phyloP scores from a whole-genome alignment of 2,888 invertebrate species.

The Hesperia comma region DNA sequence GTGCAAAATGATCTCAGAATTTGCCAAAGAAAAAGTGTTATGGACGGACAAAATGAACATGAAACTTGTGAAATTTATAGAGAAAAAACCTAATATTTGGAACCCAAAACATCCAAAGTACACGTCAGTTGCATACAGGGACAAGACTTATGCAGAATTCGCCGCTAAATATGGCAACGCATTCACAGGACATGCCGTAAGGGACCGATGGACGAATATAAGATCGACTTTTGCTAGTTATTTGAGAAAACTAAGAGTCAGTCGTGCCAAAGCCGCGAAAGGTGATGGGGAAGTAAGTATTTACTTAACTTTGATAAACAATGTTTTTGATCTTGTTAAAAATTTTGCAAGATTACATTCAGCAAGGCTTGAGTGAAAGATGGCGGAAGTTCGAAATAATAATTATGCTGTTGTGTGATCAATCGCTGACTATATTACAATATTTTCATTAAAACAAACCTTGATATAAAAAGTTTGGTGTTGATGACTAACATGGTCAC shows the following conservation, averaged over 20 bases:
- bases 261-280: slow-evolving; percentile 44
- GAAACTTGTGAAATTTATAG: slow-evolving; percentile 71
- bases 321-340: too few species aligned
- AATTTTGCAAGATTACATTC: too few species aligned
- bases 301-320: slow-evolving; percentile 1
- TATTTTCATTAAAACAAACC: too few species aligned
- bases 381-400: too few species aligned
- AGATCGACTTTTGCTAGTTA: slow-evolving; percentile 75
- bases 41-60: slow-evolving; percentile 78
- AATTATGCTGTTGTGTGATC: too few species aligned
- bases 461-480: too few species aligned
- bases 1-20: slow-evolving; percentile 71
- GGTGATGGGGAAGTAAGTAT: slow-evolving; percentile 57
- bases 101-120: slow-evolving; percentile 75
- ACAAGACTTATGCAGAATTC: slow-evolving; percentile 71
- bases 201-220: slow-evolving; percentile 78
- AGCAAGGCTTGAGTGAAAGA: too few species aligned
- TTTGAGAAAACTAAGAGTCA: slow-evolving; percentile 67
- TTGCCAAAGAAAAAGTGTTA: slow-evolving; percentile 75
- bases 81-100: slow-evolving; percentile 72
- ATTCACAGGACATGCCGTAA: slow-evolving; percentile 74
- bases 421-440: too few species aligned
- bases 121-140: slow-evolving; percentile 63
- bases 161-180: slow-evolving; percentile 69
- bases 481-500: too few species aligned